Conservation (phyloP, 1,140 invertebrate species). For the Drosophila insularis region DNA sequence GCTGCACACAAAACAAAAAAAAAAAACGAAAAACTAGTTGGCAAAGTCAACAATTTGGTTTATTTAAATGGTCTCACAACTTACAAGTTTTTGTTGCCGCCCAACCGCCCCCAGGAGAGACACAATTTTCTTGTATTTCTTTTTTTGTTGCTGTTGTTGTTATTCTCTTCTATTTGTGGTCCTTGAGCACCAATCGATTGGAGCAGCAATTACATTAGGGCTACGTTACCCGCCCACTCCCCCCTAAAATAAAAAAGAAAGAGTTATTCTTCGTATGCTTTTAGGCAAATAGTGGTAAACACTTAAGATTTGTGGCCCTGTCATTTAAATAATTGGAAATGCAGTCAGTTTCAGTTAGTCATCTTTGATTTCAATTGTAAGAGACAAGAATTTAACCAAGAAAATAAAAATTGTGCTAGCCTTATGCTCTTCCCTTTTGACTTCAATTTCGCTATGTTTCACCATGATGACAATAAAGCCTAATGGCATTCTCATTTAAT, state of each 20-base stretch:
- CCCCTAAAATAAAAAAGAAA: background rate
- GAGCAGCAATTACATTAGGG: conserved; percentile 70
- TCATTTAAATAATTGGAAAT: conserved; percentile 78
- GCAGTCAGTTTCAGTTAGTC: conserved; percentile 32
- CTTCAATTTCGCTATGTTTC: background rate
- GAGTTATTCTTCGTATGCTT: conserved; percentile 18
- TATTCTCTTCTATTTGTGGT: conserved; percentile 24
- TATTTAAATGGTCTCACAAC: conserved; percentile 73
- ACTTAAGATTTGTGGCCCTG: conserved; percentile 66
- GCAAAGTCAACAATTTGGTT: conserved; percentile 61
- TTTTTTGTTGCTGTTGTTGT: background rate
- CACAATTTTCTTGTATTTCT: conserved; percentile 11
- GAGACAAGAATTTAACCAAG: background rate
- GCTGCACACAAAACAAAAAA: conserved; percentile 62
- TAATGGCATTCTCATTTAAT: conserved; percentile 74
- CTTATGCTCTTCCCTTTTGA: background rate
- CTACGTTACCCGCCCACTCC: conserved; percentile 8
- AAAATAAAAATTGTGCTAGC: background rate
- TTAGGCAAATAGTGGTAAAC: conserved; percentile 58
- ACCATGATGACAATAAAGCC: conserved; percentile 59
- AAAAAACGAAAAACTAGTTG: conserved; percentile 46
- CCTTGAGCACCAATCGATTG: conserved; percentile 25
- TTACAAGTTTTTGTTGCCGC: conserved; percentile 2
- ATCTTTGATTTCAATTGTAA: conserved; percentile 18
- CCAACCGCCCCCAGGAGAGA: conserved; percentile 5